Evolutionary conservation across 2,888 invertebrate species (phyloP).

Genomic region (Noctua comes): DNA sequence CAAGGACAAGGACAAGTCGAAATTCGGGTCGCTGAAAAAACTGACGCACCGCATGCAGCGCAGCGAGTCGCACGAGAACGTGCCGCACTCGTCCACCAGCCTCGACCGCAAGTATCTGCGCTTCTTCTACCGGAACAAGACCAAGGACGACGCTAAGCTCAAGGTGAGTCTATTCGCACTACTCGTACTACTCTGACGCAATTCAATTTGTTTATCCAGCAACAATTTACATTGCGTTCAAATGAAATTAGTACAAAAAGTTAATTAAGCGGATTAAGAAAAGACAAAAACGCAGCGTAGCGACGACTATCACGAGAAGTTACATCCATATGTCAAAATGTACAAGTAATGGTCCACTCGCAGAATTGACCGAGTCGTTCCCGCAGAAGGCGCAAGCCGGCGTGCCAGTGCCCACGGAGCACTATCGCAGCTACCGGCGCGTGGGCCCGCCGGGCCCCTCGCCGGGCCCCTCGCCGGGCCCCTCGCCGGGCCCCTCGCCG

Average conservation of each 20-base stretch:
- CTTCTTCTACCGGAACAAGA: constrained; percentile 85
- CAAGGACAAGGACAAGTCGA: constrained; percentile 70
- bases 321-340: neutral
- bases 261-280: neutral
- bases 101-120: constrained; percentile 93
- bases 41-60: constrained; percentile 82
- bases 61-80: constrained; percentile 86
- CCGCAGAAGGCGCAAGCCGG: constrained; percentile 78
- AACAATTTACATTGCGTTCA: neutral
- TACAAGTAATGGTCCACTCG: no score
- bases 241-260: neutral
- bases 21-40: constrained; percentile 75
- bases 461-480: constrained; percentile 35
- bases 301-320: neutral
- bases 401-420: constrained; percentile 94
- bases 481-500: constrained; percentile 86
- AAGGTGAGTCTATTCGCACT: constrained; percentile 69
- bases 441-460: constrained; percentile 94
- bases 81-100: constrained; percentile 88
- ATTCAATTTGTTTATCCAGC: neutral
- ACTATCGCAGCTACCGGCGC: constrained; percentile 91
- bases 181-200: neutral
- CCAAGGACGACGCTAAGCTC: constrained; percentile 86
- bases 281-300: neutral
- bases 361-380: neutral